phyloP scores from a whole-genome alignment of 2,113 vertebrate species.

The Ahaetulla prasina region DNA sequence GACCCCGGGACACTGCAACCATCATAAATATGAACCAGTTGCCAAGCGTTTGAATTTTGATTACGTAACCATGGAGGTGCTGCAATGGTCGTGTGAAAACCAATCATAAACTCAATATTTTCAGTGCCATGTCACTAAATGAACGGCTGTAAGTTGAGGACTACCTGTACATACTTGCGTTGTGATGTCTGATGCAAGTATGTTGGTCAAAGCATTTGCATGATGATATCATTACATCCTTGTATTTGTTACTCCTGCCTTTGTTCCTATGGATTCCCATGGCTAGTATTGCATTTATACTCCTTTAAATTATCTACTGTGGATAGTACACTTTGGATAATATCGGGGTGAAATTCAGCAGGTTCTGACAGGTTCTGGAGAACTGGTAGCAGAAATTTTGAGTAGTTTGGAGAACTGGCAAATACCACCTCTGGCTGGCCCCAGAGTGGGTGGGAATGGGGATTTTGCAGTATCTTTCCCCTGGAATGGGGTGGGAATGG shows the following conservation, averaged over 20 bases:
- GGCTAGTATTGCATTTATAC: slow-evolving; percentile 12
- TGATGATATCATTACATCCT: not conserved
- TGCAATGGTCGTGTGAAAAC: not conserved
- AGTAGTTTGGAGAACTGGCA: too few relatives aligned
- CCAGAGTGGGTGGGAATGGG: too few relatives aligned
- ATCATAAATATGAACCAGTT: not conserved
- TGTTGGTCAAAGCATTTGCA: not conserved
- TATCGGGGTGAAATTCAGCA: too few relatives aligned
- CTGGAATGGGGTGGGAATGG: too few relatives aligned
- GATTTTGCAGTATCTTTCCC: too few relatives aligned
- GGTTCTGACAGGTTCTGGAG: too few relatives aligned
- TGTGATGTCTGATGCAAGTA: not conserved
- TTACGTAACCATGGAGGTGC: not conserved
- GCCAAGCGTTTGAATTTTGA: not conserved
- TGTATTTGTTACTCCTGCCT: not conserved
- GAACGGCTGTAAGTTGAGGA: not conserved
- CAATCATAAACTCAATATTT: not conserved
- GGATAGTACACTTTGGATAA: not conserved
- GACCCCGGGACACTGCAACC: not conserved
- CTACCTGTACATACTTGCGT: not conserved
- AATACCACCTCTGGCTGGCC: too few relatives aligned
- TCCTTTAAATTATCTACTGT: slow-evolving; percentile 29
- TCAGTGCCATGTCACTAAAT: not conserved
- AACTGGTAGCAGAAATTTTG: too few relatives aligned
- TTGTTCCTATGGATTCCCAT: not conserved